Evolutionary conservation across 2,113 vertebrate species (phyloP).

Genomic region (Anoura caudifer): DNA sequence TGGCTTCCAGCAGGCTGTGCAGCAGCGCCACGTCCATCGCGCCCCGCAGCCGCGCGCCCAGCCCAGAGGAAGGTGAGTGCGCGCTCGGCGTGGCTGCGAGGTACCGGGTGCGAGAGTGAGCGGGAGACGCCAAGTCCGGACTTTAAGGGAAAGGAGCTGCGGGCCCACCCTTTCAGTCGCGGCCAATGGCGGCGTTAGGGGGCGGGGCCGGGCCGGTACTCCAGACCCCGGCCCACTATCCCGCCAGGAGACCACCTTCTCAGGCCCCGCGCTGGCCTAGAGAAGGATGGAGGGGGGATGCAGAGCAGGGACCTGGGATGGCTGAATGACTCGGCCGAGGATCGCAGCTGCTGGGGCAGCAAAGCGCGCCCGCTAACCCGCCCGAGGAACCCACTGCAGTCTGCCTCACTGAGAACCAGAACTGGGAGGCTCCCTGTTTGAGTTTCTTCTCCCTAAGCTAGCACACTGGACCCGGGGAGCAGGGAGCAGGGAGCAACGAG

Average conservation of each 20-base stretch:
- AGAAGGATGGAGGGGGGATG: background rate
- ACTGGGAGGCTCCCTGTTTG: background rate
- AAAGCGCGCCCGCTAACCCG: background rate
- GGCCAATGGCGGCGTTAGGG: conserved; percentile 63
- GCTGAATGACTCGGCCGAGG: background rate
- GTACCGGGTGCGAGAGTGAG: background rate
- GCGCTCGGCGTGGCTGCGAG: background rate
- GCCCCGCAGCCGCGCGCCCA: background rate
- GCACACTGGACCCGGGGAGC: background rate
- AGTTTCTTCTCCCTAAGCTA: background rate
- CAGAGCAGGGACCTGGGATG: background rate
- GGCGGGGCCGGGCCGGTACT: conserved; percentile 41
- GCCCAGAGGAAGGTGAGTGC: background rate
- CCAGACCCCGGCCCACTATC: accelerated
- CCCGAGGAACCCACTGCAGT: background rate
- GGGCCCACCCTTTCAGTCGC: background rate
- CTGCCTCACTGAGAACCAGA: background rate
- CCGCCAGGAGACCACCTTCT: accelerated
- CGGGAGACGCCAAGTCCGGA: background rate
- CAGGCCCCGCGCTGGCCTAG: accelerated
- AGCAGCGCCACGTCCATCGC: conserved; percentile 88
- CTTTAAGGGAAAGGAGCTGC: accelerated
- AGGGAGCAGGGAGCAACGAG: background rate
- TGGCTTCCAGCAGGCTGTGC: conserved; percentile 89
- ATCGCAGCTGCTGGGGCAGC: background rate